Conservation (phyloP, 30 jellyfish, hydroid and myxozoan genomes). For the Hydractinia echinata region DNA sequence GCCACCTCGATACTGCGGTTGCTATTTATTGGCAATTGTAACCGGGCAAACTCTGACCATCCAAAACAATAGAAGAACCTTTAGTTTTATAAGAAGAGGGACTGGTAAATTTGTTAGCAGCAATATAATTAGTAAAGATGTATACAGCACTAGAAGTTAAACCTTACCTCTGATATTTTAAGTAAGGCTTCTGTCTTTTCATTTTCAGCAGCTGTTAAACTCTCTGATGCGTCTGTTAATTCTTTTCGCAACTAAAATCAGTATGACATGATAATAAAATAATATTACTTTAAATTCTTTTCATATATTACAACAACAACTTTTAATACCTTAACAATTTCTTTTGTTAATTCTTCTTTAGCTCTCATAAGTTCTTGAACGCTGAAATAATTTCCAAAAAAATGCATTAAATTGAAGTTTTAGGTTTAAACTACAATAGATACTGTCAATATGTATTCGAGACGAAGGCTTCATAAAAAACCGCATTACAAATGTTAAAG, state of each 20-base stretch:
- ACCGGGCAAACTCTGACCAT: too few species aligned
- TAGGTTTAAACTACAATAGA: too few species aligned
- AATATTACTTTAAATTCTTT: neutral
- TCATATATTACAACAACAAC: neutral
- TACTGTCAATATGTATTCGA: too few species aligned
- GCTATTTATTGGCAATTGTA: too few species aligned
- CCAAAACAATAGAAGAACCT: too few species aligned
- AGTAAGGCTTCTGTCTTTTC: conserved; percentile 82
- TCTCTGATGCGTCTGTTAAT: conserved; percentile 55
- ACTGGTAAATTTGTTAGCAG: neutral
- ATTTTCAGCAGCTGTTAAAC: conserved; percentile 52
- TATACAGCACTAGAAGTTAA: neutral
- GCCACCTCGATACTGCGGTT: too few species aligned
- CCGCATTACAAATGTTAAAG: too few species aligned
- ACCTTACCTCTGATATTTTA: conserved; percentile 85
- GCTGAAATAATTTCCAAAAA: conserved; percentile 25
- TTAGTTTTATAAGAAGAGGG: neutral
- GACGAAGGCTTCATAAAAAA: too few species aligned
- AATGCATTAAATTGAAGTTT: neutral
- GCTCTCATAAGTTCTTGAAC: conserved; percentile 84
- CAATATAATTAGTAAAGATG: neutral
- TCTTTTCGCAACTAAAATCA: conserved; percentile 74
- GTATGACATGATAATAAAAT: neutral
- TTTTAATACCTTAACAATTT: conserved; percentile 69
- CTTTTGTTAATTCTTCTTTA: conserved; percentile 83